phyloP scores from a whole-genome alignment of 2,888 invertebrate species.

The Tachina grossa region DNA sequence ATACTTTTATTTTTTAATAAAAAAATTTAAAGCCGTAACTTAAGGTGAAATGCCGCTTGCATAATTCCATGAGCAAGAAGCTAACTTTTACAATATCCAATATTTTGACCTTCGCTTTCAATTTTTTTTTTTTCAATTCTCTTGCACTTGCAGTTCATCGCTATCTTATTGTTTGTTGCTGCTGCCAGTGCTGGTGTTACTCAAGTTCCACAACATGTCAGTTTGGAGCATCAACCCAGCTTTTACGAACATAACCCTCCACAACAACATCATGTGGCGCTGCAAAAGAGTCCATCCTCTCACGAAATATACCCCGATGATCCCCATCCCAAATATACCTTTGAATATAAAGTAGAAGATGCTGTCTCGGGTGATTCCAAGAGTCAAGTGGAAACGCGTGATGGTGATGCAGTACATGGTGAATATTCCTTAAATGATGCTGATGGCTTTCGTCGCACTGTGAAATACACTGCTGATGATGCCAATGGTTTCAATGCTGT shows the following conservation, averaged over 20 bases:
- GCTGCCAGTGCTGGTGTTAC: slow-evolving; percentile 76
- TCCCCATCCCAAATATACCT: slow-evolving; percentile 80
- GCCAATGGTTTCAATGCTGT: slow-evolving; percentile 82
- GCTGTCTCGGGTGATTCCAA: slow-evolving; percentile 81
- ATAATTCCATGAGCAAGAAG: neutral
- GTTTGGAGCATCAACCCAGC: slow-evolving; percentile 63
- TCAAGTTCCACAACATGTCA: slow-evolving; percentile 74
- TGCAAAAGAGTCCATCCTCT: slow-evolving; percentile 75
- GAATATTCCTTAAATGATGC: slow-evolving; percentile 82
- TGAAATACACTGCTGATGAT: slow-evolving; percentile 81
- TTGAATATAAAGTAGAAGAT: slow-evolving; percentile 82
- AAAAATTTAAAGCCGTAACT: neutral
- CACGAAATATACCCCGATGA: slow-evolving; percentile 78
- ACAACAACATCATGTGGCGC: slow-evolving; percentile 74
- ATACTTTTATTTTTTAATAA: neutral
- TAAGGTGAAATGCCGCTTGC: neutral
- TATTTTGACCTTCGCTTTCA: neutral
- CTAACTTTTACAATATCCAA: neutral
- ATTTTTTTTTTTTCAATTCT: neutral
- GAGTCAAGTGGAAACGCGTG: slow-evolving; percentile 81
- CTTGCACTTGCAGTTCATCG: slow-evolving; percentile 73
- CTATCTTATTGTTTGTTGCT: slow-evolving; percentile 74
- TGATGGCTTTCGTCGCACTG: slow-evolving; percentile 81
- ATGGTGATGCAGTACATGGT: slow-evolving; percentile 82
- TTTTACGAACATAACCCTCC: slow-evolving; percentile 58